These are phyloP conservation scores for Sparus aurata DNA, from an alignment of 2,797 vertebrate species.

Conservation along the genomic window DNA sequence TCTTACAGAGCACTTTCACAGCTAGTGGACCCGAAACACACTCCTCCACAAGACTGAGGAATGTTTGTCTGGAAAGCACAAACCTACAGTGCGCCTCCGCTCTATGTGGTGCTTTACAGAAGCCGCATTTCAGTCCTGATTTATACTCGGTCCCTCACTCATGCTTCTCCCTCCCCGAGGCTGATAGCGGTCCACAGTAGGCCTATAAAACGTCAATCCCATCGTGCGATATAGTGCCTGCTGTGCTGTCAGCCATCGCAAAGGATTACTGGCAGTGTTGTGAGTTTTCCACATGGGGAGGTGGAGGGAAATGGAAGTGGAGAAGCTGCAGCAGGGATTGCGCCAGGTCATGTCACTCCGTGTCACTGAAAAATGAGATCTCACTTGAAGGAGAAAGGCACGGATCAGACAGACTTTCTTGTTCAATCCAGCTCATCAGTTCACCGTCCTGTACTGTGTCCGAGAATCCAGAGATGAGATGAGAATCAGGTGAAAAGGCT, in stretches of 20 bases:
- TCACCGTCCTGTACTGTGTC: neutral
- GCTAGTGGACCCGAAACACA: constrained; percentile 7
- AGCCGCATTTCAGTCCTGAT: constrained; percentile 65
- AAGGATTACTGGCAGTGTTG: constrained; percentile 66
- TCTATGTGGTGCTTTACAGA: constrained; percentile 49
- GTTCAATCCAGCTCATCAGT: neutral
- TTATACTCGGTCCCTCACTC: constrained; percentile 50
- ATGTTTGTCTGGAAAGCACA: constrained; percentile 41
- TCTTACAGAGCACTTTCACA: constrained; percentile 18
- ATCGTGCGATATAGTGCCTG: constrained; percentile 65
- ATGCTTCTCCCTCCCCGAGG: constrained; percentile 40
- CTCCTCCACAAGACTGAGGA: constrained; percentile 26
- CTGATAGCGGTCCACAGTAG: constrained; percentile 56
- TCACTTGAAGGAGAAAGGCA: constrained; percentile 18
- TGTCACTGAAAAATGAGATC: constrained; percentile 63
- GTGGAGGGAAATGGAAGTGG: constrained; percentile 53
- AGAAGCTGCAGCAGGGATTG: constrained; percentile 37
- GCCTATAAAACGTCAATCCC: constrained; percentile 66
- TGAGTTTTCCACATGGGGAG: constrained; percentile 56
- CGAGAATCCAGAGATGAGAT: neutral
- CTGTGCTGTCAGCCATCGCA: constrained; percentile 71
- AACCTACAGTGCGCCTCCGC: constrained; percentile 36
- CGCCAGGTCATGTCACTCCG: constrained; percentile 52
- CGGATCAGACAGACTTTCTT: constrained; percentile 19
- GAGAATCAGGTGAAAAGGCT: neutral